Evolutionary conservation across 1,140 invertebrate species (phyloP).

Genomic region (Cyphomyrmex costatus): DNA sequence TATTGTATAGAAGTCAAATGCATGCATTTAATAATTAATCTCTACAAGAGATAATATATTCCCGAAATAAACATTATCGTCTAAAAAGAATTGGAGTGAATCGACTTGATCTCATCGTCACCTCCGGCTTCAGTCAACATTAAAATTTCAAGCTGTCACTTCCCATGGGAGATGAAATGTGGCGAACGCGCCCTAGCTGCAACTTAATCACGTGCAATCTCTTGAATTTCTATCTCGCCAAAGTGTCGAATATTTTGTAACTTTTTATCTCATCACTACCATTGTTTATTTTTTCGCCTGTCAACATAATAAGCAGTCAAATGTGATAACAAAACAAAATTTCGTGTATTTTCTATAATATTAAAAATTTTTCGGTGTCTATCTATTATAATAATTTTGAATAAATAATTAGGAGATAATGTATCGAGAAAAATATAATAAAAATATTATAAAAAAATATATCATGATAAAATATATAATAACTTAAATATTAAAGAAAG

Average conservation of each 20-base stretch:
- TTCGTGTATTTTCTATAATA: not conserved
- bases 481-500: not conserved
- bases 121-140: slow-evolving; percentile 10
- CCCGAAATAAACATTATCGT: not conserved
- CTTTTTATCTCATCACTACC: slow-evolving; percentile 23
- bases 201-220: slow-evolving; percentile 41
- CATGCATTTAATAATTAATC: not conserved
- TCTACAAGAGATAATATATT: not conserved
- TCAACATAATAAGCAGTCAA: not conserved
- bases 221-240: slow-evolving; percentile 31
- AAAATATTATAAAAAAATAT: not conserved
- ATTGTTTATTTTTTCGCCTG: not conserved
- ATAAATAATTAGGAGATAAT: not conserved
- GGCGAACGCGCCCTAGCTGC: slow-evolving; percentile 14
- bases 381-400: not conserved
- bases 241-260: slow-evolving; percentile 27
- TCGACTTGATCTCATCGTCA: slow-evolving; percentile 45
- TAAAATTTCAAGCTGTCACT: slow-evolving; percentile 46
- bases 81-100: slow-evolving; percentile 6
- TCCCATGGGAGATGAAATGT: slow-evolving; percentile 45
- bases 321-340: not conserved
- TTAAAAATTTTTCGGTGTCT: not conserved
- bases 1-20: not conserved
- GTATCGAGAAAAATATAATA: too few relatives aligned
- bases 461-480: slow-evolving; percentile 10